A percentile compares a stretch with the other conserved stretches of the same genome.
Conservation (phyloP, 2,797 vertebrate genomes). For the Menidia menidia region DNA sequence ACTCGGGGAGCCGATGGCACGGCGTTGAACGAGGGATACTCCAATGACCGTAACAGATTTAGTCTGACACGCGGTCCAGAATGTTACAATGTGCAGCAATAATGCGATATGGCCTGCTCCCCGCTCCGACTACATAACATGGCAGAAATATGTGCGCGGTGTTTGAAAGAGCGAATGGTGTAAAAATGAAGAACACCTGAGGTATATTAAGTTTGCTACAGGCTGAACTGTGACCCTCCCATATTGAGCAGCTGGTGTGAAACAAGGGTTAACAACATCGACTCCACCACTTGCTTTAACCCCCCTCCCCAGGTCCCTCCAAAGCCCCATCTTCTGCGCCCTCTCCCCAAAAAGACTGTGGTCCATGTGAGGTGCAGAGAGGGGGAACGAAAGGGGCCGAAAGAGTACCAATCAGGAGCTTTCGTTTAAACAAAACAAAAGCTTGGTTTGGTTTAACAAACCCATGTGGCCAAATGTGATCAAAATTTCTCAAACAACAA, state of each 20-base stretch:
- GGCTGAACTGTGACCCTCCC: conserved; percentile 80
- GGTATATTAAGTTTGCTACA: conserved; percentile 79
- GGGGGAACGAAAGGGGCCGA: conserved; percentile 38
- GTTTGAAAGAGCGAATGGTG: conserved; percentile 39
- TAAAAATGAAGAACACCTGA: conserved; percentile 81
- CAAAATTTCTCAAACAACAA: conserved; percentile 48
- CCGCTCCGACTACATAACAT: conserved; percentile 44
- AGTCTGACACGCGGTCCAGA: conserved; percentile 14
- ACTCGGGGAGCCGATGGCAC: conserved; percentile 32
- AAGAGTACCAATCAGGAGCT: conserved; percentile 32
- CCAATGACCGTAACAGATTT: conserved; percentile 47
- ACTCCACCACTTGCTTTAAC: conserved; percentile 36
- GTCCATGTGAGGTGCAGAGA: conserved; percentile 50
- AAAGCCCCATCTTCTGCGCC: conserved; percentile 35
- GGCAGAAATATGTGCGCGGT: conserved; percentile 53
- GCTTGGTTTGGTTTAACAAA: conserved; percentile 42
- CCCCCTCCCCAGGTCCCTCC: background rate
- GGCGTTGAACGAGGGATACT: conserved; percentile 41
- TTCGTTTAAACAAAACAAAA: conserved; percentile 56
- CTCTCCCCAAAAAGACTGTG: conserved; percentile 34
- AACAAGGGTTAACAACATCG: conserved; percentile 84
- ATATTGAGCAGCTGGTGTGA: conserved; percentile 84
- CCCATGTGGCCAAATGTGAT: conserved; percentile 50
- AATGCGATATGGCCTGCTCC: conserved; percentile 26
- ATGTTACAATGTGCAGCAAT: conserved; percentile 34